Evolutionary conservation across 2,113 vertebrate genomes (phyloP).

Genomic region (Phrynosoma platyrhinos): DNA sequence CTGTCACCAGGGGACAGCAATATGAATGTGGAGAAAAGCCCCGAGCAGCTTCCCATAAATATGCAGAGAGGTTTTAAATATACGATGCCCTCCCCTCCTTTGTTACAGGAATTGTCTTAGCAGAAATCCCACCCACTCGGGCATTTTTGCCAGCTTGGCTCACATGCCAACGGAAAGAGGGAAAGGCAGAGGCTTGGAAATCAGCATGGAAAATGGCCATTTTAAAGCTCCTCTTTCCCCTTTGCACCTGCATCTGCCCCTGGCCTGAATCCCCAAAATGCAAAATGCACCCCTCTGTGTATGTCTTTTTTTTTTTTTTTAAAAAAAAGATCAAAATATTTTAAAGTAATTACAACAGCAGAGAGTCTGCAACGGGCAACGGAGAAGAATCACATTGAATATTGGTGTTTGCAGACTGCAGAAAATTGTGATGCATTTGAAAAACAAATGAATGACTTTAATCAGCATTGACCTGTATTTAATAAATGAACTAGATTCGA

Average conservation of each 20-base stretch:
- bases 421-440: neutral
- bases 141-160: neutral
- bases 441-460: neutral
- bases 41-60: neutral
- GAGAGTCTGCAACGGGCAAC: neutral
- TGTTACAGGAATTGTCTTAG: neutral
- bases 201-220: neutral
- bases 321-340: too few relatives aligned
- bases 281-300: neutral
- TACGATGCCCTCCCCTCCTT: neutral
- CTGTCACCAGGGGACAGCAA: constrained; percentile 34
- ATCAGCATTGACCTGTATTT: neutral
- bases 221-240: too few relatives aligned
- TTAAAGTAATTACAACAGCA: too few relatives aligned
- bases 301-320: neutral
- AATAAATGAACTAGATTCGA: neutral
- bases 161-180: too few relatives aligned
- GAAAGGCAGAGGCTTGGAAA: too few relatives aligned
- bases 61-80: neutral
- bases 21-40: constrained; percentile 18
- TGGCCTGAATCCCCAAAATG: neutral
- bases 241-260: too few relatives aligned
- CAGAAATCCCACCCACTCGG: neutral
- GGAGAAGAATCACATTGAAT: neutral
- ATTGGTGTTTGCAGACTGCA: too few relatives aligned